These are phyloP conservation scores for Periophthalmodon schlosseri DNA, from an alignment of 2,113 vertebrate species.

Conservation along the genomic window DNA sequence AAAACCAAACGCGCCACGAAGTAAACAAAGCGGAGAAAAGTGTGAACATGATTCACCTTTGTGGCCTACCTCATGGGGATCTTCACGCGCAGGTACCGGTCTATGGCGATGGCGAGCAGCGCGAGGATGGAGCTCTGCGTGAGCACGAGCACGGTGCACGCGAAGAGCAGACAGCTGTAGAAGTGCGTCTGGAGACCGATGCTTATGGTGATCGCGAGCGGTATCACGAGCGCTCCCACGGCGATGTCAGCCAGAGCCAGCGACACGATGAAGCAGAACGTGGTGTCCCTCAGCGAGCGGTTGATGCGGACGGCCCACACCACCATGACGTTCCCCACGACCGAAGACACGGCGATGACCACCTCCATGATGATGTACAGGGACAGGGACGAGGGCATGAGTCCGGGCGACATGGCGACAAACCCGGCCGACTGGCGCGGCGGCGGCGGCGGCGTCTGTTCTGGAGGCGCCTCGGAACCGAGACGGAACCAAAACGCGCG, in stretches of 20 bases:
- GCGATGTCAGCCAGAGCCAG: slow-evolving; percentile 94
- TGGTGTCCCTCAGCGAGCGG: slow-evolving; percentile 89
- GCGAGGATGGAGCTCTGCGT: slow-evolving; percentile 98
- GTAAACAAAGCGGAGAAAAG: slow-evolving; percentile 20
- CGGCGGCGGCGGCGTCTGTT: slow-evolving; percentile 28
- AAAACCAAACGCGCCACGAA: neutral
- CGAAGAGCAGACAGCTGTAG: slow-evolving; percentile 90
- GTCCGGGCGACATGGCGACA: slow-evolving; percentile 46
- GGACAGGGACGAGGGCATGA: slow-evolving; percentile 57
- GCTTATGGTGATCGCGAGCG: slow-evolving; percentile 92
- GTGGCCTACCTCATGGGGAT: slow-evolving; percentile 90
- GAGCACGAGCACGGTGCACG: slow-evolving; percentile 92
- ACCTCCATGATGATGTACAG: slow-evolving; percentile 92
- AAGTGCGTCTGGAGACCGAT: slow-evolving; percentile 86
- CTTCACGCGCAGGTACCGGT: slow-evolving; percentile 95
- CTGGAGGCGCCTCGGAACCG: neutral
- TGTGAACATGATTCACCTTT: slow-evolving; percentile 45
- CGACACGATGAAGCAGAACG: slow-evolving; percentile 94
- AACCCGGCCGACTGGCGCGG: slow-evolving; percentile 6
- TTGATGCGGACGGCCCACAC: slow-evolving; percentile 97
- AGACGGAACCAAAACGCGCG: neutral
- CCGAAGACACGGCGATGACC: slow-evolving; percentile 89
- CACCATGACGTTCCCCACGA: slow-evolving; percentile 94
- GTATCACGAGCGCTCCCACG: slow-evolving; percentile 93
- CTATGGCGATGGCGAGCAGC: slow-evolving; percentile 93